Conservation (phyloP, 1,140 invertebrate genomes). For the Aphidius ervi region DNA sequence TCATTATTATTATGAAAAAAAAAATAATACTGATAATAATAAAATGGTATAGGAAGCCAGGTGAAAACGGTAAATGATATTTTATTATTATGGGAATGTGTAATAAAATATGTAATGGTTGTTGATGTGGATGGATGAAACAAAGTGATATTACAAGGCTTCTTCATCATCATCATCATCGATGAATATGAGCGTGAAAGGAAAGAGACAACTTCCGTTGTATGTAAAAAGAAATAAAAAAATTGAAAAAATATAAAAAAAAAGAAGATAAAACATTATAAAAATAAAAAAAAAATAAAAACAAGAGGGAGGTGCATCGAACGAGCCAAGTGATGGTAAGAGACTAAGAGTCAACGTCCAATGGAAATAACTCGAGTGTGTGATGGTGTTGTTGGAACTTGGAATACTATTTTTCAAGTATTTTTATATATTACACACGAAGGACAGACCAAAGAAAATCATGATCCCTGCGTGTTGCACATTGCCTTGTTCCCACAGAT, state of each 20-base stretch:
- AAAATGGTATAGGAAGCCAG: no score
- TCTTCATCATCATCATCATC: background rate
- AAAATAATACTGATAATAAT: background rate
- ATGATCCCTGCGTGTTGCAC: constrained; percentile 2
- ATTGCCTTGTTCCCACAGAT: constrained; percentile 14
- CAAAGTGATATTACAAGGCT: background rate
- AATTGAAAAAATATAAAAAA: constrained; percentile 25
- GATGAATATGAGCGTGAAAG: constrained; percentile 4
- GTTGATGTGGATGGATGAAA: no score
- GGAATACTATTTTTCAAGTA: no score
- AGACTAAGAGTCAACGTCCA: constrained; percentile 23
- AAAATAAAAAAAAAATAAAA: constrained; percentile 16
- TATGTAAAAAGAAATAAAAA: constrained; percentile 13
- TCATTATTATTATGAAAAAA: no score
- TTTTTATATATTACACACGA: constrained; percentile 19
- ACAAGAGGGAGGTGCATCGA: constrained; percentile 19
- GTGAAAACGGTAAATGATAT: no score
- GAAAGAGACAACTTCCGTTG: constrained; percentile 33
- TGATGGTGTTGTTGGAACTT: background rate
- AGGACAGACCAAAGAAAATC: constrained; percentile 4
- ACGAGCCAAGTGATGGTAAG: constrained; percentile 25
- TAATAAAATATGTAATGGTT: no score
- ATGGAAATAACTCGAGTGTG: background rate
- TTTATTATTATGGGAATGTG: background rate
- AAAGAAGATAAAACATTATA: background rate